Evolutionary conservation across 1,140 invertebrate species (phyloP).

Genomic region (Drosophila arizonae): DNA sequence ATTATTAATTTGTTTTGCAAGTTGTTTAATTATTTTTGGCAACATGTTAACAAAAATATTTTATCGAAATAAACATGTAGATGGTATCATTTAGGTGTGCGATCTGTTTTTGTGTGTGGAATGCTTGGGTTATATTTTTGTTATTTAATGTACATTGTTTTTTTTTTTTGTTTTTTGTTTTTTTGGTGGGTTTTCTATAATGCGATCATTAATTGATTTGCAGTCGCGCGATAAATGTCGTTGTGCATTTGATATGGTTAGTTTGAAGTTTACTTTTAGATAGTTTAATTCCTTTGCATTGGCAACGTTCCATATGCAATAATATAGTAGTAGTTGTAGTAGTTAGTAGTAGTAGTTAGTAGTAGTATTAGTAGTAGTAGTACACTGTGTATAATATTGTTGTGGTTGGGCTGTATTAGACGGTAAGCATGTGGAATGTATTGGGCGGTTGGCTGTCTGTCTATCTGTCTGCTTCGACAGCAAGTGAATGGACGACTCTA

Average conservation of each 20-base stretch:
- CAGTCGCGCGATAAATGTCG: conserved; percentile 17
- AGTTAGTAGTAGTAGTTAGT: too few species aligned
- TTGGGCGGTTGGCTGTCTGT: conserved; percentile 14
- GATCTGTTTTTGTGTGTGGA: conserved; percentile 26
- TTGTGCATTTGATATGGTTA: conserved; percentile 51
- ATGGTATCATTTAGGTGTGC: conserved; percentile 18
- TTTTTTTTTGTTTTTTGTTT: not conserved
- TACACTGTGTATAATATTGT: conserved; percentile 11
- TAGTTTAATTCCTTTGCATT: conserved; percentile 20
- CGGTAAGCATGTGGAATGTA: conserved; percentile 27
- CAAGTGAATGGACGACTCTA: conserved; percentile 30
- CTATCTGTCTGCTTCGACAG: conserved; percentile 7
- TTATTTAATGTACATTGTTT: conserved; percentile 19
- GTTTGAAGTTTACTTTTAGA: conserved; percentile 29
- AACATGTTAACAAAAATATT: conserved; percentile 68
- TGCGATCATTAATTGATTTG: conserved; percentile 21
- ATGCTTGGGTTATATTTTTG: conserved; percentile 35
- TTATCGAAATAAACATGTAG: conserved; percentile 47
- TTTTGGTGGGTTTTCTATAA: conserved; percentile 25
- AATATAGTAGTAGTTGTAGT: not conserved
- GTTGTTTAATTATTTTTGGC: conserved; percentile 56
- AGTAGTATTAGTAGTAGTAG: not conserved
- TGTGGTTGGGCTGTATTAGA: conserved; percentile 10
- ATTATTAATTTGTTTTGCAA: conserved; percentile 34
- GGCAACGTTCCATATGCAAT: conserved; percentile 25